A percentile compares a stretch with the other conserved stretches of the same genome.
Evolutionary conservation across 92 coral and sea anemone genomes (phyloP).

Genomic region (Parazoanthus atlanticus): DNA sequence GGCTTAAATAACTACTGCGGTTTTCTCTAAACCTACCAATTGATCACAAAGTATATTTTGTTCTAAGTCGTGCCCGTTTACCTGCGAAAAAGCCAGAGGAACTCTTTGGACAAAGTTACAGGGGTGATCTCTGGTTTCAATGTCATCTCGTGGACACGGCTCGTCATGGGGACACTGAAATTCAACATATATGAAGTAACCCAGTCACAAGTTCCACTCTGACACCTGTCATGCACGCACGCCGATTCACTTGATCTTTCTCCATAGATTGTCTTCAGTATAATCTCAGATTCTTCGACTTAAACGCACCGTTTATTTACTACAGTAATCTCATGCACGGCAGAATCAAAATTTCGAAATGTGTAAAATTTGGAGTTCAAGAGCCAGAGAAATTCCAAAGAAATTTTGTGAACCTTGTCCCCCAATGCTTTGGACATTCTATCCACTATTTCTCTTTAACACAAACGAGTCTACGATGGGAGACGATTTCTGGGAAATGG

Average conservation of each 20-base stretch:
- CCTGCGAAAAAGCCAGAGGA: slow-evolving; percentile 88
- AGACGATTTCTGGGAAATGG: too few species aligned
- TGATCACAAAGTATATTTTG: background rate
- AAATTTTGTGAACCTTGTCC: background rate
- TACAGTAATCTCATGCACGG: too few species aligned
- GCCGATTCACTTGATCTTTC: too few species aligned
- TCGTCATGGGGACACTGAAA: slow-evolving; percentile 92
- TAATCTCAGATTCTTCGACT: too few species aligned
- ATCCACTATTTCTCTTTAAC: too few species aligned
- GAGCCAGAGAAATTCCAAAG: background rate
- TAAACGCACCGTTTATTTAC: too few species aligned
- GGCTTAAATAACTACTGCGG: too few species aligned
- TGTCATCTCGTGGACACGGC: slow-evolving; percentile 81
- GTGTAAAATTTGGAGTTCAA: background rate
- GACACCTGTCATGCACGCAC: background rate
- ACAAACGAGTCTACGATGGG: too few species aligned
- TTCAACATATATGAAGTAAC: background rate
- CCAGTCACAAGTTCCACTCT: background rate
- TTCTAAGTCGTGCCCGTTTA: too few species aligned
- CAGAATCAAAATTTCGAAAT: background rate
- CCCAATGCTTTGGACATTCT: too few species aligned
- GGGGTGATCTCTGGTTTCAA: slow-evolving; percentile 87
- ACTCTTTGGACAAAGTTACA: slow-evolving; percentile 97
- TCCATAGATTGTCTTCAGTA: background rate
- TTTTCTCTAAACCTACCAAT: too few species aligned